Conservation (phyloP, 2,888 invertebrate species). For the Ornithoptera alexandrae region DNA sequence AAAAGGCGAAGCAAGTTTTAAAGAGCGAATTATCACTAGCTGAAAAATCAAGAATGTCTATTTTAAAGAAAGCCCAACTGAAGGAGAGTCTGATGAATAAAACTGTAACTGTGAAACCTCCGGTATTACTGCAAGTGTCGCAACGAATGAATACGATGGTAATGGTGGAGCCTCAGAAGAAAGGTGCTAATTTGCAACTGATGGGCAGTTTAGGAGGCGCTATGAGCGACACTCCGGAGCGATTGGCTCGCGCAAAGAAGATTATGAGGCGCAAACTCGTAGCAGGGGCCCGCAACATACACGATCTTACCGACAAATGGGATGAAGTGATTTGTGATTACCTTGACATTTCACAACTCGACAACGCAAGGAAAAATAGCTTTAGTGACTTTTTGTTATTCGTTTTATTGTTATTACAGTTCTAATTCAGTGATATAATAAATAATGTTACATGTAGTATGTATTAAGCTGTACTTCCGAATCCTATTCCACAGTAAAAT, state of each 20-base stretch:
- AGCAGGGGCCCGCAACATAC: constrained; percentile 51
- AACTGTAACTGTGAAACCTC: constrained; percentile 51
- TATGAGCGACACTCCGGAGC: constrained; percentile 47
- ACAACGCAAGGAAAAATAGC: constrained; percentile 23
- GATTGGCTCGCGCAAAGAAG: constrained; percentile 51
- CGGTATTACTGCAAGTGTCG: constrained; percentile 63
- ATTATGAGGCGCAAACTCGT: constrained; percentile 64
- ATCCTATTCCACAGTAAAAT: background rate
- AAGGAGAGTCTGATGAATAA: constrained; percentile 48
- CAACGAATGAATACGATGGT: constrained; percentile 54
- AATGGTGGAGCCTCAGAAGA: constrained; percentile 54
- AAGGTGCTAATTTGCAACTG: constrained; percentile 15
- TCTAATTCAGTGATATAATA: background rate
- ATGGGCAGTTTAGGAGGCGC: constrained; percentile 12
- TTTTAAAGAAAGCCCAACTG: constrained; percentile 58
- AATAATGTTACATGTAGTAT: background rate
- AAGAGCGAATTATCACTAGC: constrained; percentile 50
- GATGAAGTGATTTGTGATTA: constrained; percentile 68
- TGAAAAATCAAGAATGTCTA: constrained; percentile 64
- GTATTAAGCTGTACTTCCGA: background rate
- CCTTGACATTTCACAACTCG: constrained; percentile 54
- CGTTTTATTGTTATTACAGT: constrained; percentile 12
- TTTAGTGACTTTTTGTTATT: constrained; percentile 2
- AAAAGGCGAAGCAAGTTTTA: constrained; percentile 3
- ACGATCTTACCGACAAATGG: constrained; percentile 67